phyloP scores from a whole-genome alignment of 2,113 vertebrate species.

The Fulica atra region DNA sequence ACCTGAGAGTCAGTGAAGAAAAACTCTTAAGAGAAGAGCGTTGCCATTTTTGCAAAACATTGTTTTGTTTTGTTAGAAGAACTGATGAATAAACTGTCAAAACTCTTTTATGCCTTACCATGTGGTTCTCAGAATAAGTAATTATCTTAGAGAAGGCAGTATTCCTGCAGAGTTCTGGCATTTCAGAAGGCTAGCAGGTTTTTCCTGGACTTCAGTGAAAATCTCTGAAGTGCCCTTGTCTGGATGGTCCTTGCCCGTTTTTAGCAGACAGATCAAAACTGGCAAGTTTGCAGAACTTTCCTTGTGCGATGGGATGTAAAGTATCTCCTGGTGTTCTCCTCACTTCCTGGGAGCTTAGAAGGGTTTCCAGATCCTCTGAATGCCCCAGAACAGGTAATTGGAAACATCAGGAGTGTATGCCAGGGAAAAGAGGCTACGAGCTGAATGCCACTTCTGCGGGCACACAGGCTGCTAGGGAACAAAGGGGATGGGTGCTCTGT shows the following conservation, averaged over 20 bases:
- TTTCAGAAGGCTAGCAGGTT: background rate
- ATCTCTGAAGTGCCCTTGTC: background rate
- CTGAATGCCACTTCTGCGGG: background rate
- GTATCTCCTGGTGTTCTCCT: background rate
- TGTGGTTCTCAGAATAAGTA: conserved; percentile 6
- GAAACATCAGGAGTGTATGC: background rate
- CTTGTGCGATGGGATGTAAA: background rate
- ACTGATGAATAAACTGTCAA: conserved; percentile 24
- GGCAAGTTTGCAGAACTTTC: background rate
- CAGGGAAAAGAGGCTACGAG: background rate
- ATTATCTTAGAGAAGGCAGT: background rate
- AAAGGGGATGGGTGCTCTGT: background rate
- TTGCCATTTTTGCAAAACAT: background rate
- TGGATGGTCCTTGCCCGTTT: background rate
- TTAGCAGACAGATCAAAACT: background rate
- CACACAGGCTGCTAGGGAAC: background rate
- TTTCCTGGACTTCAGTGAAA: background rate
- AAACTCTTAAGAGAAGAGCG: background rate
- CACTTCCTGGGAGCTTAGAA: background rate
- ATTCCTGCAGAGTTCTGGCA: background rate
- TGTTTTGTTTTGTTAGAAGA: conserved; percentile 11
- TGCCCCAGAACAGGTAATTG: background rate
- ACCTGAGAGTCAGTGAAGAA: background rate
- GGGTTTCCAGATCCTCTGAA: background rate
- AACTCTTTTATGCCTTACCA: conserved; percentile 32